These are phyloP conservation scores for Eupithecia inturbata DNA, from an alignment of 2,888 invertebrate species.

Conservation along the genomic window DNA sequence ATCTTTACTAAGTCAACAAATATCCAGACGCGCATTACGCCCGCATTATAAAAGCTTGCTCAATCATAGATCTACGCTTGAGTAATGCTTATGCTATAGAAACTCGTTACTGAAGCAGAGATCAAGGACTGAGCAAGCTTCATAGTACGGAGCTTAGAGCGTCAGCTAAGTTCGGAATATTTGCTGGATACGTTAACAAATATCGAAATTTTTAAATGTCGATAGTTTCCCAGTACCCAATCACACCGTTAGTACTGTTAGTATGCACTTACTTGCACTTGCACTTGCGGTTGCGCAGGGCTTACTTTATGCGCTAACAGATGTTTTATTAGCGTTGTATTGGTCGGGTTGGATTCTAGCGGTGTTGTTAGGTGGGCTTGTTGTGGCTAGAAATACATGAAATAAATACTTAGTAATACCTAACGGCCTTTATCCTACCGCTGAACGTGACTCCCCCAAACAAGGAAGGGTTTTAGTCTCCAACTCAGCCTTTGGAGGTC, in stretches of 20 bases:
- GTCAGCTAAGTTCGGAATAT: not conserved
- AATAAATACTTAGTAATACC: not conserved
- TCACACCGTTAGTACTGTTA: slow-evolving; percentile 73
- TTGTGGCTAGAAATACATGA: slow-evolving; percentile 44
- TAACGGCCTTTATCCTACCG: not conserved
- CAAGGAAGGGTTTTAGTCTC: no score
- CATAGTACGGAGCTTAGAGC: not conserved
- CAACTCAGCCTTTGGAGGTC: no score
- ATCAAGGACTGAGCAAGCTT: no score
- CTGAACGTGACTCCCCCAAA: no score
- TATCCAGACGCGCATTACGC: no score
- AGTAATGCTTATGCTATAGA: no score
- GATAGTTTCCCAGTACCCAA: slow-evolving; percentile 1
- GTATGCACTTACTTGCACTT: slow-evolving; percentile 84
- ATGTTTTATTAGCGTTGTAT: slow-evolving; percentile 95
- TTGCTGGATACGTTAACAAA: no score
- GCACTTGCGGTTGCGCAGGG: slow-evolving; percentile 78
- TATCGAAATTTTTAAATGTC: not conserved
- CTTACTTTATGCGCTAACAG: slow-evolving; percentile 96
- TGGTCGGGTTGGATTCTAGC: slow-evolving; percentile 74
- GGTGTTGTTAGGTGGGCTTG: slow-evolving; percentile 55
- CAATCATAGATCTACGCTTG: no score
- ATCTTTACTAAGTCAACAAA: no score
- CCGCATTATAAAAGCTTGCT: no score
- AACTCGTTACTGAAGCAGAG: no score